Conservation (phyloP, 2,797 vertebrate species). For the Takifugu rubripes region DNA sequence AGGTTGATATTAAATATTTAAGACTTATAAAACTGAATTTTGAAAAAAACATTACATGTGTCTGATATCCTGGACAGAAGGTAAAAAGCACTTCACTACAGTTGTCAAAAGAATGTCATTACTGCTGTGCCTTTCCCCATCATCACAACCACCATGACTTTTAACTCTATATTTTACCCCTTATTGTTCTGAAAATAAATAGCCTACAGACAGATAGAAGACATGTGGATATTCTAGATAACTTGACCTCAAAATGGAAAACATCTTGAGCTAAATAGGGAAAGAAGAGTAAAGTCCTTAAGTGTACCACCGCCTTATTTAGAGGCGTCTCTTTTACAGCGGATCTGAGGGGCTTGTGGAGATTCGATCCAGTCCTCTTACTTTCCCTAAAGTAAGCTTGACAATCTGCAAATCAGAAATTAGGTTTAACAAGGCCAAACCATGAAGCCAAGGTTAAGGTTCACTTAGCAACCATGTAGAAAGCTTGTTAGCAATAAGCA, state of each 20-base stretch:
- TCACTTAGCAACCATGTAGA: conserved; percentile 59
- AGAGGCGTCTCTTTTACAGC: conserved; percentile 37
- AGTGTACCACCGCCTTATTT: conserved; percentile 47
- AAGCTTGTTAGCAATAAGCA: conserved; percentile 68
- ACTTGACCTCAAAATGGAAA: conserved; percentile 47
- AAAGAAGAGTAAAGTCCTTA: conserved; percentile 46
- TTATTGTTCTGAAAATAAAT: conserved; percentile 42
- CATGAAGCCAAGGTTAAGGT: conserved; percentile 65
- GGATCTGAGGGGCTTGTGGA: conserved; percentile 40
- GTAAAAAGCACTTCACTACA: conserved; percentile 68
- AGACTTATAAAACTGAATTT: too few relatives aligned
- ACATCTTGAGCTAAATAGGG: conserved; percentile 43
- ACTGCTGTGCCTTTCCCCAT: neutral
- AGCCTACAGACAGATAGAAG: conserved; percentile 45
- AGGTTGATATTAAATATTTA: conserved; percentile 31
- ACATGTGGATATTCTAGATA: conserved; percentile 32
- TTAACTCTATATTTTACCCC: conserved; percentile 30
- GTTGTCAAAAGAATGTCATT: conserved; percentile 48
- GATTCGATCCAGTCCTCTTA: conserved; percentile 52
- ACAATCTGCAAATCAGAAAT: conserved; percentile 79
- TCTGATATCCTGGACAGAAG: conserved; percentile 61
- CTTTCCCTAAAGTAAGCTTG: conserved; percentile 69
- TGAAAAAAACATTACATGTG: conserved; percentile 44
- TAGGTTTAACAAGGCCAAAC: conserved; percentile 69
- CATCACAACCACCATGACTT: conserved; percentile 4